A percentile compares a stretch with the other conserved stretches of the same genome.
These are phyloP conservation scores for Calonectris borealis DNA, from an alignment of 2,113 vertebrate species.

Conservation along the genomic window DNA sequence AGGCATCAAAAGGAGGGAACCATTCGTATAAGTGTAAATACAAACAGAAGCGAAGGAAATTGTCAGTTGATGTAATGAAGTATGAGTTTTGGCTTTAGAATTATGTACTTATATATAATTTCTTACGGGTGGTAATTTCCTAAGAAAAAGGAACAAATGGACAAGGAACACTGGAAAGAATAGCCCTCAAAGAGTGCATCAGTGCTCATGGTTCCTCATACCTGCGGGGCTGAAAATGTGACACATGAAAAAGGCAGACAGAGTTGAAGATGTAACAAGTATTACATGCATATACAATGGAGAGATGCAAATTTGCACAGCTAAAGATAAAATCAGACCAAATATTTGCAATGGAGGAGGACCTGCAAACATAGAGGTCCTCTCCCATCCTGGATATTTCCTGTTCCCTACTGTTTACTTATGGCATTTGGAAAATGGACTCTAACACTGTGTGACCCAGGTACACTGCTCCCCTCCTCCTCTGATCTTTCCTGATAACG, in stretches of 20 bases:
- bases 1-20: background rate
- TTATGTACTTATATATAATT: background rate
- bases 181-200: background rate
- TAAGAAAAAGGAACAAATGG: background rate
- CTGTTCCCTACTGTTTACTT: background rate
- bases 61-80: background rate
- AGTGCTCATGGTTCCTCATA: background rate
- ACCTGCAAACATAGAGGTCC: background rate
- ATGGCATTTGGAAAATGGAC: constrained; percentile 33
- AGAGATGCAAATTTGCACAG: constrained; percentile 3
- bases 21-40: background rate
- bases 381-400: background rate
- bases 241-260: background rate
- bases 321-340: background rate
- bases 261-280: background rate
- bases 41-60: background rate
- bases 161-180: background rate
- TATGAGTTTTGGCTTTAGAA: background rate
- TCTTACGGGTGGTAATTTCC: background rate
- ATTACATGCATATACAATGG: background rate
- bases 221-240: background rate
- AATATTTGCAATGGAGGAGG: background rate
- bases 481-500: constrained; percentile 48
- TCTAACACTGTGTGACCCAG: constrained; percentile 21
- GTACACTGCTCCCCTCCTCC: constrained; percentile 22